These are phyloP conservation scores for Smittia sp. DNA, from an alignment of 2,888 invertebrate genomes.

Conservation along the genomic window DNA sequence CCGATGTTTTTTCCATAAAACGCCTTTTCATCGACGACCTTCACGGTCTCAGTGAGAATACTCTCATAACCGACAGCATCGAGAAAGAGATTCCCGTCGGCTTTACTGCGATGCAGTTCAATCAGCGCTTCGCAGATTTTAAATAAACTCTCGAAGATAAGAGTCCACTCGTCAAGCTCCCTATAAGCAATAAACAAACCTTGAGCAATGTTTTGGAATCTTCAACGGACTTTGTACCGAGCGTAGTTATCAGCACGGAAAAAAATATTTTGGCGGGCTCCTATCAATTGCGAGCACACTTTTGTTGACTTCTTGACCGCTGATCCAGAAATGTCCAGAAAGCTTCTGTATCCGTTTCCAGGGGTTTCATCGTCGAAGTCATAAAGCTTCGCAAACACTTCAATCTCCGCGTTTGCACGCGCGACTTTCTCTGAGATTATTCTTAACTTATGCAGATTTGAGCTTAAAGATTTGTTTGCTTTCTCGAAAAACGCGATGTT, in stretches of 20 bases:
- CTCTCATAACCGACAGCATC: background rate
- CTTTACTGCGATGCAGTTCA: conserved; percentile 65
- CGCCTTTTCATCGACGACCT: conserved; percentile 73
- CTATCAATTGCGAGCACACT: background rate
- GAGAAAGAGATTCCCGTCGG: conserved; percentile 62
- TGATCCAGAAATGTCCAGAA: conserved; percentile 73
- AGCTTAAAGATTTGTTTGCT: background rate
- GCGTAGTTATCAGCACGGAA: conserved; percentile 9
- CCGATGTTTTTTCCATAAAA: conserved; percentile 86
- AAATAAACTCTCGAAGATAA: conserved; percentile 67
- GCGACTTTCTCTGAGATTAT: background rate
- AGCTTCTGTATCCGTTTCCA: conserved; percentile 93
- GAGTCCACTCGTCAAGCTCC: conserved; percentile 74
- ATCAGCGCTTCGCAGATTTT: conserved; percentile 68
- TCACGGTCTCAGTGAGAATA: background rate
- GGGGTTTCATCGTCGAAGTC: conserved; percentile 81
- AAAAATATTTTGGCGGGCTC: background rate
- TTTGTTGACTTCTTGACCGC: conserved; percentile 51
- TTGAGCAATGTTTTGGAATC: background rate
- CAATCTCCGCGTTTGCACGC: conserved; percentile 66
- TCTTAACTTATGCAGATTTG: background rate
- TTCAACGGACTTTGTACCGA: background rate
- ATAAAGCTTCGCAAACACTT: conserved; percentile 66
- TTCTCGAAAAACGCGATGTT: background rate
- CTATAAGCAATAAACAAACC: conserved; percentile 51